phyloP scores from a whole-genome alignment of 2,888 invertebrate species.

The Drosophila sordidula region DNA sequence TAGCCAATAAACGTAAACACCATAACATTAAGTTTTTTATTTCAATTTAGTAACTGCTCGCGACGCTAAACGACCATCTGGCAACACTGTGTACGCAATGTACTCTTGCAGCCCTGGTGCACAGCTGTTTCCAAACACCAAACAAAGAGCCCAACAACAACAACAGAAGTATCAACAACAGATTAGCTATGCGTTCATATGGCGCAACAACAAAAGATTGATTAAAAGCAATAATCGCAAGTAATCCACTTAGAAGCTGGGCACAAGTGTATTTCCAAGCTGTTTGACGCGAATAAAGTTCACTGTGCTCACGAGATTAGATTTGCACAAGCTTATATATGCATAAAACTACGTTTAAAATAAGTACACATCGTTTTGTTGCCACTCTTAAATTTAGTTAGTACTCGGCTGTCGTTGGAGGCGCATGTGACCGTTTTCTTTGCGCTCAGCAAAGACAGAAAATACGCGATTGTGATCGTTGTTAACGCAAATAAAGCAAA shows the following conservation, averaged over 20 bases:
- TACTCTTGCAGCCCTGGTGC: conserved; percentile 33
- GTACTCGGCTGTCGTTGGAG: conserved; percentile 45
- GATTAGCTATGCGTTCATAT: conserved; percentile 26
- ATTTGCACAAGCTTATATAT: conserved; percentile 23
- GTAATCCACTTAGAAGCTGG: conserved; percentile 35
- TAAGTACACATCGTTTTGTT: conserved; percentile 22
- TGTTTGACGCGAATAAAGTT: conserved; percentile 46
- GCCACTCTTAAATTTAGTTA: conserved; percentile 55
- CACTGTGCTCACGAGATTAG: conserved; percentile 44
- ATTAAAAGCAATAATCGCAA: conserved; percentile 39
- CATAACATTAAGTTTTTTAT: background rate
- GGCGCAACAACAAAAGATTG: conserved; percentile 35
- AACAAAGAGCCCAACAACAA: conserved; percentile 40
- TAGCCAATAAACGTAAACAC: conserved; percentile 42
- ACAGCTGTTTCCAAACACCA: conserved; percentile 44
- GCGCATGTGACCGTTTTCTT: conserved; percentile 45
- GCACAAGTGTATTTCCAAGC: conserved; percentile 17
- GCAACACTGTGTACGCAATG: conserved; percentile 17
- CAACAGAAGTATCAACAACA: conserved; percentile 37
- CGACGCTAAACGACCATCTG: background rate
- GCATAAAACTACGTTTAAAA: conserved; percentile 32
- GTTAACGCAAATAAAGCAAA: conserved; percentile 19
- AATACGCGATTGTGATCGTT: conserved; percentile 20
- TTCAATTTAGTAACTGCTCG: conserved; percentile 17
- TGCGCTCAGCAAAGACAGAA: background rate